phyloP scores from a whole-genome alignment of 2,113 vertebrate species.

The Chlamydotis undulata region DNA sequence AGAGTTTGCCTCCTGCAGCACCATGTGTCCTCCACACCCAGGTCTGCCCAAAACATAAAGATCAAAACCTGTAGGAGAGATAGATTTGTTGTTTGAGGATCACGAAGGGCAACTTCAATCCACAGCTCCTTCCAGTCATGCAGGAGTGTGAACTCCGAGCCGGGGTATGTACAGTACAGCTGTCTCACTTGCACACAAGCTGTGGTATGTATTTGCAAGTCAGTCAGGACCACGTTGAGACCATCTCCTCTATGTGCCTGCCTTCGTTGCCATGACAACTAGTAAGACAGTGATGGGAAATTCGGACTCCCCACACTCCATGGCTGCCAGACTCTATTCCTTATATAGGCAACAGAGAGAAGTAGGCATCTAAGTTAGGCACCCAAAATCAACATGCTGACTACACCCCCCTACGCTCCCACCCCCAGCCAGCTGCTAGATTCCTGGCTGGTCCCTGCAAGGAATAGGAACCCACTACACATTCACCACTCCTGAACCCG shows the following conservation, averaged over 20 bases:
- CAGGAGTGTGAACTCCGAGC: not conserved
- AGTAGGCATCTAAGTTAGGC: conserved; percentile 29
- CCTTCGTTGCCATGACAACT: conserved; percentile 26
- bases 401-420: not conserved
- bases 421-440: conserved; percentile 44
- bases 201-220: not conserved
- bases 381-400: conserved; percentile 33
- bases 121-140: not conserved
- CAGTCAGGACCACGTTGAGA: not conserved
- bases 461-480: not conserved
- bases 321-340: conserved; percentile 54
- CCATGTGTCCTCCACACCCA: not conserved
- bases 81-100: not conserved
- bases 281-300: conserved; percentile 50
- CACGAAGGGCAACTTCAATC: not conserved
- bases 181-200: not conserved
- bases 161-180: not conserved
- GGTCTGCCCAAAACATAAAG: not conserved
- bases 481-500: not conserved
- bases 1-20: not conserved
- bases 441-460: not conserved
- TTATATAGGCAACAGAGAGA: conserved; percentile 46
- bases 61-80: not conserved
- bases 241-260: conserved; percentile 35
- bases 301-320: conserved; percentile 19